Conservation (phyloP, 2,888 invertebrate species). For the Ditylenchus weischeri region DNA sequence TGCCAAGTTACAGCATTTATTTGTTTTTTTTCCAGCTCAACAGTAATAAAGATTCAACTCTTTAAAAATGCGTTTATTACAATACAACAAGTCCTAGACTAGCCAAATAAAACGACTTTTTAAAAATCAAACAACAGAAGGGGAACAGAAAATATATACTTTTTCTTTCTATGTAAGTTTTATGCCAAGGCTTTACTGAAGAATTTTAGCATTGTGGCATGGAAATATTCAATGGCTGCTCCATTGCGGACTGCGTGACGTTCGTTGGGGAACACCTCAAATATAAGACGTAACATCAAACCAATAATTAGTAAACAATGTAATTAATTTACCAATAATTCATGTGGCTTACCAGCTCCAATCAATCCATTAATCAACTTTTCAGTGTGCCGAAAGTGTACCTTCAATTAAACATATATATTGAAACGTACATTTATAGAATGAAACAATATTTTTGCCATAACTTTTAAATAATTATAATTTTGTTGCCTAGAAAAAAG, state of each 20-base stretch:
- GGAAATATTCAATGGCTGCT: constrained; percentile 36
- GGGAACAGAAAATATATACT: not conserved
- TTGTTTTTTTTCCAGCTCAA: no score
- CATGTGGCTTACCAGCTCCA: constrained; percentile 90
- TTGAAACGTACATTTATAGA: no score
- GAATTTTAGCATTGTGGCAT: constrained; percentile 36
- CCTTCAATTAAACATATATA: constrained; percentile 66
- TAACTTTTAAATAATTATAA: no score
- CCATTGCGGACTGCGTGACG: constrained; percentile 79
- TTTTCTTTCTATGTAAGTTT: not conserved
- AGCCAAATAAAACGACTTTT: no score
- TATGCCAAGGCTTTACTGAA: constrained; percentile 31
- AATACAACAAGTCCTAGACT: no score
- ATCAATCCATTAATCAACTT: constrained; percentile 83
- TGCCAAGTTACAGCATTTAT: no score
- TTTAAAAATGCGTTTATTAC: no score
- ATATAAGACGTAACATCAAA: not conserved
- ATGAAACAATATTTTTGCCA: no score
- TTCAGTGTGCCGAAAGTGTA: constrained; percentile 93
- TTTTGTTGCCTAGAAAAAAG: no score
- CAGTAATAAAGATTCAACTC: no score
- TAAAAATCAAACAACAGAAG: no score
- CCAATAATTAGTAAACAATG: not conserved
- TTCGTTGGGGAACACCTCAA: constrained; percentile 85
- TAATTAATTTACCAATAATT: constrained; percentile 70